A percentile compares a stretch with the other conserved stretches of the same genome.
Conservation (phyloP, 2,888 invertebrate genomes). For the Drosophila siamana region DNA sequence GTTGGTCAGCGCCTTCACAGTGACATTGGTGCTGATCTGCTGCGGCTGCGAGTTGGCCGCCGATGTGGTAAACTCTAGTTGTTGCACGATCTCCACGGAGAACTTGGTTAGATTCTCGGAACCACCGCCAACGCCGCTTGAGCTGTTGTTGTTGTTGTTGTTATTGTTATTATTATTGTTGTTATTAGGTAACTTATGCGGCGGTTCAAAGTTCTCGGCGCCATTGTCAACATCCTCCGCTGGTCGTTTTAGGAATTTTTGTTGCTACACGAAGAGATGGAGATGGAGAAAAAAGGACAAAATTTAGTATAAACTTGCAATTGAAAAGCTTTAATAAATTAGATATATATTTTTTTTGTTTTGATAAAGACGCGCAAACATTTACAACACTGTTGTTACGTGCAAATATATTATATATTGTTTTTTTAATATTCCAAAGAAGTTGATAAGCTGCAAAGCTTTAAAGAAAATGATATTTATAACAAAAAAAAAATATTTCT, state of each 20-base stretch:
- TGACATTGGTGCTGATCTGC: constrained; percentile 96
- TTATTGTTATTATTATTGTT: constrained; percentile 76
- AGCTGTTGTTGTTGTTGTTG: constrained; percentile 54
- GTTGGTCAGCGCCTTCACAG: constrained; percentile 92
- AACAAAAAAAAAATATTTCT: too few species aligned
- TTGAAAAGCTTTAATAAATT: background rate
- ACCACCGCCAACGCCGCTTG: constrained; percentile 63
- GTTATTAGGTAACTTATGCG: constrained; percentile 89
- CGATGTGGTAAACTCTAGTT: constrained; percentile 94
- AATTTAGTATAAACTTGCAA: background rate
- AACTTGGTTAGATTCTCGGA: constrained; percentile 89
- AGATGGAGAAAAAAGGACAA: constrained; percentile 2
- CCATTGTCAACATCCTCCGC: constrained; percentile 88
- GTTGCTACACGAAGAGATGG: constrained; percentile 88
- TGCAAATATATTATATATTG: too few species aligned
- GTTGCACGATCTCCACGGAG: constrained; percentile 96
- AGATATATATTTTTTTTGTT: too few species aligned
- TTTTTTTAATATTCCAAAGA: too few species aligned
- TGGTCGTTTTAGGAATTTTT: constrained; percentile 92
- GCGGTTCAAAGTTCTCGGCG: constrained; percentile 88
- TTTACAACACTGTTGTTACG: too few species aligned
- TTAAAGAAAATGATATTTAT: too few species aligned
- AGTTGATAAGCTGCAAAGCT: too few species aligned
- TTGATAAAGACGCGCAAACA: too few species aligned
- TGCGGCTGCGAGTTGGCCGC: constrained; percentile 94